Evolutionary conservation across 2,888 invertebrate species (phyloP), one percentile per base, ranked within the genome.

Genomic region (Oscheius sp.): DNA sequence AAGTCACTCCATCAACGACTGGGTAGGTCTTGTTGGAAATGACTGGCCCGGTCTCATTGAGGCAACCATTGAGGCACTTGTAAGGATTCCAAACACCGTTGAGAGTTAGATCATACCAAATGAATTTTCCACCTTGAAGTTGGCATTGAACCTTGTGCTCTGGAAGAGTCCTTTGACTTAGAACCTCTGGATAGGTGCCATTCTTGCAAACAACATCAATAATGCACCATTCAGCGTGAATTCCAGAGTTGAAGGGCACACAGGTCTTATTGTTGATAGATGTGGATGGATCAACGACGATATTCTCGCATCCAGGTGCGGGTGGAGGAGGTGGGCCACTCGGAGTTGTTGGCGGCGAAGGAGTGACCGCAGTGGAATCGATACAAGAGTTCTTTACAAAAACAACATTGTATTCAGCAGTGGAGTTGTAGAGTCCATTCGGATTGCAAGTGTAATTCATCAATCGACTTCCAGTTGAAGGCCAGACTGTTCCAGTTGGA

Each of bases 131-230:
- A 37, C 12, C 12, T 12, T 37, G 37, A 6, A 23, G 20, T 25
- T 48, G 48, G 48, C 48, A 48, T 25, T 48, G 48, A 20, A 20
- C 48, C 23, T 48, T 48, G 23, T 48, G 48, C 48, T 48, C 48
- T 20, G 48, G 12, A 23, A 20, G 20, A 12, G 17, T 48, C 20
- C 25, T 20, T 23, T 48, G 23, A 5, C 2, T 12, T 25, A 4
- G 4, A 3, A 3, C 12, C 25, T 48, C 48, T 3, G 48, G 48
- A 48, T 48, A 48, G 4, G 48, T 23, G 3, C 48, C 48, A 25
- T 48, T 48, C 48, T 20, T 5, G 48, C 48, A 48, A 23, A 17
- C 20, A 12, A 48, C 48, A 48, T 48, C 48, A 20, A 48, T 25
- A 12, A 48, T 48, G 25, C 48, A 48, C 48, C 48, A 48, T 20